A percentile compares a stretch with the other conserved stretches of the same genome.
Evolutionary conservation across 2,888 invertebrate genomes (phyloP).

Genomic region (Napeogenes sylphis): DNA sequence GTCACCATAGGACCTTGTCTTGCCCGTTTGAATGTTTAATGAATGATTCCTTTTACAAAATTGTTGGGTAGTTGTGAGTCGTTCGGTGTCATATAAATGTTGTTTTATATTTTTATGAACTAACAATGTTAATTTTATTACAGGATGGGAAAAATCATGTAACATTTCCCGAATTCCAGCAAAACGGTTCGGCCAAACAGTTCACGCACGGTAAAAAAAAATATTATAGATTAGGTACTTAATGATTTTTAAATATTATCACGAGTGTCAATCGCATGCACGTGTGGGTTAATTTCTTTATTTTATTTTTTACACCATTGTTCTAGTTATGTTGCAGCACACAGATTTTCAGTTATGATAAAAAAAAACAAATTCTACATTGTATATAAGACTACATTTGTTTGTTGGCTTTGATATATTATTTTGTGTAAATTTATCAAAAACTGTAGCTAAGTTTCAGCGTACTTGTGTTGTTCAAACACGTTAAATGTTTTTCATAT

Average conservation of each 20-base stretch:
- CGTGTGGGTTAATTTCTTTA: conserved; percentile 62
- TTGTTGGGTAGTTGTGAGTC: not conserved
- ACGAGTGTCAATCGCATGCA: conserved; percentile 76
- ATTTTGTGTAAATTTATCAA: not conserved
- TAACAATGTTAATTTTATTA: conserved; percentile 39
- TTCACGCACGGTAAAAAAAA: conserved; percentile 91
- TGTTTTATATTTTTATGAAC: not conserved
- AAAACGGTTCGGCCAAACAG: conserved; percentile 92
- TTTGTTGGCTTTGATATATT: not conserved
- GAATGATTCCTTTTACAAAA: too few species aligned
- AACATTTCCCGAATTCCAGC: conserved; percentile 92
- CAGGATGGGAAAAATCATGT: conserved; percentile 94
- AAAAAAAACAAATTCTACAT: not conserved
- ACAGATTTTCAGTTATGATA: conserved; percentile 11
- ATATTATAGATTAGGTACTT: conserved; percentile 82
- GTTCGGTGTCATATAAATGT: not conserved
- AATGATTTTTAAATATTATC: conserved; percentile 69
- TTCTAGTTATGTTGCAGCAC: conserved; percentile 26
- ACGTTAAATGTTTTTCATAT: too few species aligned
- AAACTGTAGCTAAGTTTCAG: too few species aligned
- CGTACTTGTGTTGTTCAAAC: too few species aligned
- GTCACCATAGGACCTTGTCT: too few species aligned
- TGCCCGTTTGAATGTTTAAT: too few species aligned
- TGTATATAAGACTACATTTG: not conserved
- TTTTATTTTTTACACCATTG: conserved; percentile 33